Conservation (phyloP, 53 echinoderm and acorn worm species). For the Stichopus horrens region DNA sequence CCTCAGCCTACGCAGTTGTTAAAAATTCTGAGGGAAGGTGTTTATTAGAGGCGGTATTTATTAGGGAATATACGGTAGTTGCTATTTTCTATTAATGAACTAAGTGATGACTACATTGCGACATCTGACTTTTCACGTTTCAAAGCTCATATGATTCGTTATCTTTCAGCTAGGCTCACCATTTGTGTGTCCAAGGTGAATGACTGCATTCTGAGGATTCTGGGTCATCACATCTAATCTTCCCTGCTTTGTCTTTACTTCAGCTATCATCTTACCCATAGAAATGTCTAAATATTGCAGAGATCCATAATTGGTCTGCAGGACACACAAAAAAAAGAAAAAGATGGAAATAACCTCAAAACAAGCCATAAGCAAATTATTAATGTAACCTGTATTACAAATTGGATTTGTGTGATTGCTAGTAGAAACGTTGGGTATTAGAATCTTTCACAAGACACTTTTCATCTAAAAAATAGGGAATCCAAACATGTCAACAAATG, state of each 20-base stretch:
- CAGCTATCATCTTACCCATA: constrained; percentile 76
- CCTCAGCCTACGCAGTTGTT: too few relatives aligned
- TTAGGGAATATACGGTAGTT: too few relatives aligned
- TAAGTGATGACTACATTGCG: not conserved
- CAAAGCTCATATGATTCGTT: not conserved
- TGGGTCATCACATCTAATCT: constrained; percentile 89
- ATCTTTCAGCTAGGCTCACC: constrained; percentile 49
- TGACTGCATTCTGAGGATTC: constrained; percentile 79
- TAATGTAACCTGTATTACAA: too few relatives aligned
- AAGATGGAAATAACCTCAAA: too few relatives aligned
- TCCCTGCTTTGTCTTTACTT: constrained; percentile 66
- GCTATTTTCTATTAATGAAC: constrained; percentile 47
- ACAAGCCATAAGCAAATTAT: too few relatives aligned
- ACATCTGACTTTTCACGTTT: not conserved
- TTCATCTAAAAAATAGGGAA: too few relatives aligned
- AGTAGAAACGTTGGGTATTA: too few relatives aligned
- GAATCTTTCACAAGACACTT: too few relatives aligned
- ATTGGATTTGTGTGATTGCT: too few relatives aligned
- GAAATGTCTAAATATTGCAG: constrained; percentile 87
- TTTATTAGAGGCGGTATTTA: too few relatives aligned
- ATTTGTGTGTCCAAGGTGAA: constrained; percentile 83
- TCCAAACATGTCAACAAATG: too few relatives aligned
- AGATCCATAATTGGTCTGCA: constrained; percentile 72
- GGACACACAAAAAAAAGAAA: not conserved
- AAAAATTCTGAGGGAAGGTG: too few relatives aligned